Base-by-base conservation (phyloP, 2,888 invertebrate genomes). In the Mamestra brassicae region DNA sequence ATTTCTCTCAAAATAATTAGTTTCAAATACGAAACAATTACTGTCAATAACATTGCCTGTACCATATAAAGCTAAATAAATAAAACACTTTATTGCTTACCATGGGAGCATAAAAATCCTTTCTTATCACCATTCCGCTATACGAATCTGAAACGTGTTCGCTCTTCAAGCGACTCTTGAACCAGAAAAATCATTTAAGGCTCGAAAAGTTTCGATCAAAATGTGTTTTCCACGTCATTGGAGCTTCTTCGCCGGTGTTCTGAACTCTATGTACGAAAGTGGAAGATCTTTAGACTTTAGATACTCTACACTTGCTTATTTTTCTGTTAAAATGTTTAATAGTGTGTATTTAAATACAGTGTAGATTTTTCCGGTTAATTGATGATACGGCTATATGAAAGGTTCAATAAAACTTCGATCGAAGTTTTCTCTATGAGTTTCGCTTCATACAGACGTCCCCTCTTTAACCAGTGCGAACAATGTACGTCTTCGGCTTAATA, bases 161-260 rank as follows among this genome's bases (percentile, higher is more conserved):
- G 83, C 84, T 84, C 66, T 69, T 81, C 87, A 81, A 77, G 78
- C 72, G 78, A 71, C 87, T 78, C 76, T 77, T 85, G 86, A 88
- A 88, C 80, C 85, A 88, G 87, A 90, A 90, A 88, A 87, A 88
- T 88, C 78, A 89, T 89, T 89, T 83, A 81, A 83, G 85, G 82
- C 84, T 81, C 74, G 73, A 77, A 79, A 88, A 88, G 83, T 90
- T 90, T 87, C 85, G 81, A 86, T 85, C 86, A 86, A 88, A 88
- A 89, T 87, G 84, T 87, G 87, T 90, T 91, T 91, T 89, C 88
- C 85, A 86, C 86, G 69, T 83, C 89, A 88, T 90, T 90, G 88
- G 60, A 83, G 76, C 71, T 87, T 64, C 81, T 74, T 72, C 74
- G 75, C 63, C 75, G 71, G 74, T 78, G 76, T 85, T 84, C 78